These are phyloP conservation scores for Pollenia amentaria DNA, from an alignment of 2,888 invertebrate genomes.

Conservation along the genomic window DNA sequence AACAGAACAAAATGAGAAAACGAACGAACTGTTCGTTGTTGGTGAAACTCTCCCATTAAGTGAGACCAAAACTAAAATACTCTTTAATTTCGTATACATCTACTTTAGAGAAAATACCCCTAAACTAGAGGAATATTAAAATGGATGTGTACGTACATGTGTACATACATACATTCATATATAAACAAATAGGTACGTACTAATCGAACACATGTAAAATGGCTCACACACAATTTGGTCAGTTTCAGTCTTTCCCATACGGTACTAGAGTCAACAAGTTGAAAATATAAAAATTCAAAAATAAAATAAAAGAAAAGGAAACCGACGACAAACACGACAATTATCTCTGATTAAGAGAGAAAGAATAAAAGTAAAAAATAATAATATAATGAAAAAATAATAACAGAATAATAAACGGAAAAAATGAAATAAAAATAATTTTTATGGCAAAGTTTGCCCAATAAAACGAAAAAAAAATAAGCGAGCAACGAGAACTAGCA, in stretches of 20 bases:
- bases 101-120: slow-evolving; percentile 23
- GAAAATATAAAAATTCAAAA: slow-evolving; percentile 16
- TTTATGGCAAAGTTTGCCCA: slow-evolving; percentile 22
- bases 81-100: background rate
- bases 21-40: slow-evolving; percentile 6
- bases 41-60: background rate
- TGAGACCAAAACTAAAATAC: background rate
- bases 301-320: slow-evolving; percentile 11
- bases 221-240: slow-evolving; percentile 60
- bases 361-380: slow-evolving; percentile 28
- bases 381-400: slow-evolving; percentile 40
- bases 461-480: slow-evolving; percentile 36
- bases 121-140: slow-evolving; percentile 45
- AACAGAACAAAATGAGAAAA: slow-evolving; percentile 33
- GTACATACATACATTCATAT: background rate
- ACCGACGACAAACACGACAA: slow-evolving; percentile 46
- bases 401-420: slow-evolving; percentile 59
- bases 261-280: slow-evolving; percentile 75
- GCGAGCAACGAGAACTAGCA: slow-evolving; percentile 24
- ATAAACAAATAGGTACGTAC: slow-evolving; percentile 5
- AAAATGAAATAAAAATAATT: slow-evolving; percentile 46
- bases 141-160: background rate
- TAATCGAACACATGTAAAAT: slow-evolving; percentile 36
- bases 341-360: slow-evolving; percentile 57
- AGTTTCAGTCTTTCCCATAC: slow-evolving; percentile 72